Conservation (phyloP, 2,113 vertebrate genomes). For the Sakesphorus luctuosus region DNA sequence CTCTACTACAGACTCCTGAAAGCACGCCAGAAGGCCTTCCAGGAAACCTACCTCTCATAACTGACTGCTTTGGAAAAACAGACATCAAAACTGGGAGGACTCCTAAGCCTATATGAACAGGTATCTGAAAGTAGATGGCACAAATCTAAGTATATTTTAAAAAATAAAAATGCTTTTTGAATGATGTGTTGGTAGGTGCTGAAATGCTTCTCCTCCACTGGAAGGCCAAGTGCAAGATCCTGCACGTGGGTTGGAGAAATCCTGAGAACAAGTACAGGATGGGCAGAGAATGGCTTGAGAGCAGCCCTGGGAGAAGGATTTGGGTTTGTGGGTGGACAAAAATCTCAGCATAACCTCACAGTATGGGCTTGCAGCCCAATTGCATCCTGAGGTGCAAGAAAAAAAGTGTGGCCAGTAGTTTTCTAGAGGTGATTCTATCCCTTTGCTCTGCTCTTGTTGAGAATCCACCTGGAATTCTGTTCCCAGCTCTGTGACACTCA, state of each 20-base stretch:
- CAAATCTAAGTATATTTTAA: neutral
- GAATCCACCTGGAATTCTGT: neutral
- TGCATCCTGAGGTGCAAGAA: neutral
- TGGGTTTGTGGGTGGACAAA: neutral
- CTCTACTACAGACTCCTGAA: neutral
- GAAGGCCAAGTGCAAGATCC: neutral
- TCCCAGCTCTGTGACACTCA: neutral
- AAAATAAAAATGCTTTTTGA: neutral
- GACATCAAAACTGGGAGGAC: neutral
- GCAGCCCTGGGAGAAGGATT: rapidly evolving
- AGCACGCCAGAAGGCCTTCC: neutral
- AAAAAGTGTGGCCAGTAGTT: neutral
- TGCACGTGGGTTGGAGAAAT: neutral
- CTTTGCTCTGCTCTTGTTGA: neutral
- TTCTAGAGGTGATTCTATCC: neutral
- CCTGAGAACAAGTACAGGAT: neutral
- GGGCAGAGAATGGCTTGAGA: neutral
- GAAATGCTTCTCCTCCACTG: neutral
- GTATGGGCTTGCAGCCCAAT: neutral
- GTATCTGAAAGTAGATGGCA: neutral
- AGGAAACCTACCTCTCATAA: neutral
- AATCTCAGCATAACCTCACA: neutral
- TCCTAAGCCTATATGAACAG: neutral
- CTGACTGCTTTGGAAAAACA: neutral
- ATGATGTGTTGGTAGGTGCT: neutral